phyloP scores from a whole-genome alignment of 2,797 vertebrate species.

The Urocyon cinereoargenteus region DNA sequence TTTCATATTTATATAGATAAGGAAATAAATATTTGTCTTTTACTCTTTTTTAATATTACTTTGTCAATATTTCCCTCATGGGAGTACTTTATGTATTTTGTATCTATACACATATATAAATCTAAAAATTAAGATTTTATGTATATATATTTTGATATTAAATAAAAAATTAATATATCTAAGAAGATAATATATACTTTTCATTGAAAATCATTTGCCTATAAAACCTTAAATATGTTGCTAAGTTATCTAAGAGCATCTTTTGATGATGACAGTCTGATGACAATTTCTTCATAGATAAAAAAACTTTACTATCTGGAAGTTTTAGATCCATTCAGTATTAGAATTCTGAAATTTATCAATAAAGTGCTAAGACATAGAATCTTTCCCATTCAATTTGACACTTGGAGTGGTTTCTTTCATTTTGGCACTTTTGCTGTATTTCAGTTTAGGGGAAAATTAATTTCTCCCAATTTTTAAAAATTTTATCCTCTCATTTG shows the following conservation, averaged over 20 bases:
- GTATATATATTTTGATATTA: not conserved
- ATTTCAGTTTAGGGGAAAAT: not conserved
- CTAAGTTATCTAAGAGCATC: not conserved
- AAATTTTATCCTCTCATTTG: not conserved
- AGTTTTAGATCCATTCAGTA: not conserved
- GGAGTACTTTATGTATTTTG: not conserved
- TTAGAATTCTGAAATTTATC: not conserved
- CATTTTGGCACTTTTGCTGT: not conserved
- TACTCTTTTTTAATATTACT: not conserved
- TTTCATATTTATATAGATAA: not conserved
- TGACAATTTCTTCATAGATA: not conserved
- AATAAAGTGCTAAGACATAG: not conserved
- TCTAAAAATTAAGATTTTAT: not conserved
- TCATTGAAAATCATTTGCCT: not conserved
- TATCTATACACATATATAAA: not conserved
- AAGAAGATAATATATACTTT: not conserved
- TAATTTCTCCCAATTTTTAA: not conserved
- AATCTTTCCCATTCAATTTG: slow-evolving; percentile 3
- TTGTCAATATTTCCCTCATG: not conserved
- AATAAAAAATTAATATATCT: not conserved
- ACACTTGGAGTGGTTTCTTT: not conserved
- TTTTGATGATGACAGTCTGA: not conserved
- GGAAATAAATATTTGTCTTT: slow-evolving; percentile 23
- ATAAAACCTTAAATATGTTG: not conserved
- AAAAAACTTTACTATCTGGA: no score